A percentile compares a stretch with the other conserved stretches of the same genome.
phyloP scores from a whole-genome alignment of 2,888 invertebrate species.

The Dicranocentrus wangi region DNA sequence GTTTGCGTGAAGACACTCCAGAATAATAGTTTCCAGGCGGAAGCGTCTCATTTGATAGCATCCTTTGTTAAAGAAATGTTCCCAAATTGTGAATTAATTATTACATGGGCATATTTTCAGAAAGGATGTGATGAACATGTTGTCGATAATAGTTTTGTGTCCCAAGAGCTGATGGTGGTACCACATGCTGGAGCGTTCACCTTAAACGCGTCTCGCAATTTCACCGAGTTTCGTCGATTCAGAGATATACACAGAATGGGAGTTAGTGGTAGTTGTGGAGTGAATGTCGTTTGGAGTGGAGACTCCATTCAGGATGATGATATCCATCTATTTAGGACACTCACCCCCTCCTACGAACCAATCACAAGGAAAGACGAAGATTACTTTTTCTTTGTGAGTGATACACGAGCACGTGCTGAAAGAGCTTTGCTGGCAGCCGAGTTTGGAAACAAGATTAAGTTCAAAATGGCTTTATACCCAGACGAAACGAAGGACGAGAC shows the following conservation, averaged over 20 bases:
- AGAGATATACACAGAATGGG: conserved; percentile 26
- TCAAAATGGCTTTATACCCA: conserved; percentile 13
- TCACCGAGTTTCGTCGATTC: neutral
- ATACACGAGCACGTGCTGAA: neutral
- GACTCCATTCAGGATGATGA: neutral
- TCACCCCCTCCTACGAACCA: conserved; percentile 16
- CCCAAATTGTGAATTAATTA: conserved; percentile 5
- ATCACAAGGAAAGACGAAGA: conserved; percentile 48
- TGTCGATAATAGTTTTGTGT: too few relatives aligned
- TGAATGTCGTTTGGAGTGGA: conserved; percentile 18
- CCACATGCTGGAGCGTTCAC: neutral
- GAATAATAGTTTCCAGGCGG: neutral
- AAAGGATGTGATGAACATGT: too few relatives aligned
- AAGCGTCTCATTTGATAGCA: neutral
- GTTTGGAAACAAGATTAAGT: conserved; percentile 54
- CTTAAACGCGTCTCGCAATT: neutral
- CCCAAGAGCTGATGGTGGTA: neutral
- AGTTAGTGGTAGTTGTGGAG: conserved; percentile 10
- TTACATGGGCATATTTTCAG: neutral
- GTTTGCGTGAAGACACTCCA: too few relatives aligned
- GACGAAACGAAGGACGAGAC: too few relatives aligned
- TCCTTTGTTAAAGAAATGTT: neutral
- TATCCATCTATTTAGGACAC: conserved; percentile 1
- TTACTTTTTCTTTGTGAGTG: conserved; percentile 24
- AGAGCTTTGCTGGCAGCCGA: conserved; percentile 11